Conservation (phyloP, 1,140 invertebrate species). For the Drosophila sucinea region DNA sequence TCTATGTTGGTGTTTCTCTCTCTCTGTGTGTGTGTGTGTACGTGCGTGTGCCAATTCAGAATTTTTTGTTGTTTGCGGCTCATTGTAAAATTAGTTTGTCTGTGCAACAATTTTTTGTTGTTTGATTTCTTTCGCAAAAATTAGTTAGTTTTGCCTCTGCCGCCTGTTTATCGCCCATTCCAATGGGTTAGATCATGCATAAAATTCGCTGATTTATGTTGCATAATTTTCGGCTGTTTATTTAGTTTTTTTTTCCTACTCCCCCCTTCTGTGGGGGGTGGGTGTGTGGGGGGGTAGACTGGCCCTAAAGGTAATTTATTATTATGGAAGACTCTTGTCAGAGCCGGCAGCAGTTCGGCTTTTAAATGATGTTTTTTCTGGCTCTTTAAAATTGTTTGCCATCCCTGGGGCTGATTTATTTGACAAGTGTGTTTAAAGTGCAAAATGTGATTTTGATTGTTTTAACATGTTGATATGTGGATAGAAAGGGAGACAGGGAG, state of each 20-base stretch:
- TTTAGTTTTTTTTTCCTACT: conserved; percentile 30
- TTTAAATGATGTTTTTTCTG: conserved; percentile 20
- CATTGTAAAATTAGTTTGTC: conserved; percentile 67
- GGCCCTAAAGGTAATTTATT: conserved; percentile 36
- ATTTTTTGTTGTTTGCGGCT: conserved; percentile 30
- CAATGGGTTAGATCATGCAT: conserved; percentile 53
- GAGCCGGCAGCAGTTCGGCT: conserved; percentile 13
- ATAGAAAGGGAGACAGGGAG: not conserved
- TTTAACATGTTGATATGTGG: conserved; percentile 8
- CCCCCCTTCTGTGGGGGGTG: not conserved
- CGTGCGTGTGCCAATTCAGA: conserved; percentile 24
- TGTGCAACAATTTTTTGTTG: conserved; percentile 23
- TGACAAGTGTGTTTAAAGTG: conserved; percentile 20
- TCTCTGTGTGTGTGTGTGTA: conserved; percentile 8
- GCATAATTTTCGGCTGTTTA: conserved; percentile 66
- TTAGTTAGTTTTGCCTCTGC: conserved; percentile 35
- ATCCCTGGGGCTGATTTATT: conserved; percentile 1
- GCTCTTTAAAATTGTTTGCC: conserved; percentile 22
- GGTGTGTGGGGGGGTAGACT: not conserved
- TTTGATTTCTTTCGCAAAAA: conserved; percentile 28
- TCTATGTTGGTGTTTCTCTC: not conserved
- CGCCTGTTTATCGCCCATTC: conserved; percentile 53
- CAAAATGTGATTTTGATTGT: conserved; percentile 22
- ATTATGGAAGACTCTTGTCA: conserved; percentile 44
- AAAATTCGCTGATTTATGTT: conserved; percentile 60